Conservation (phyloP, 2,113 vertebrate species). For the Oostethus manadensis region DNA sequence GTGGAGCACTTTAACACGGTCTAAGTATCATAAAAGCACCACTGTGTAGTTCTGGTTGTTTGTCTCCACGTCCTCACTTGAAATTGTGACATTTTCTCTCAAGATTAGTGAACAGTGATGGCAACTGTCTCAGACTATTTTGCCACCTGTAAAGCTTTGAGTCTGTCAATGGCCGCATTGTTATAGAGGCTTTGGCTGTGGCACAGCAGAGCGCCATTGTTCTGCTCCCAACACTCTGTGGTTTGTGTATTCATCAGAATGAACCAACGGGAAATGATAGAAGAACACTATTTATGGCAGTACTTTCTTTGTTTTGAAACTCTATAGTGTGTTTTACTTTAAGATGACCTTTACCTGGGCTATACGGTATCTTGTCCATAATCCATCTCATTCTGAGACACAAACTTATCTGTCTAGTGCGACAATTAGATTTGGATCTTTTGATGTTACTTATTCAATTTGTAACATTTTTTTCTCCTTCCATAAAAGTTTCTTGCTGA, state of each 20-base stretch:
- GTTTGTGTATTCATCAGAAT: conserved; percentile 36
- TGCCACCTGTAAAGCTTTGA: conserved; percentile 6
- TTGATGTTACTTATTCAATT: too few species aligned
- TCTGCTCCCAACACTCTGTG: conserved; percentile 39
- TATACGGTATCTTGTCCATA: too few species aligned
- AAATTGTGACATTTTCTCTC: neutral
- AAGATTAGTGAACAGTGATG: neutral
- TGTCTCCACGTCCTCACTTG: neutral
- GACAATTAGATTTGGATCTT: neutral
- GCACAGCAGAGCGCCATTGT: conserved; percentile 57
- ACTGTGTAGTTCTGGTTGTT: neutral
- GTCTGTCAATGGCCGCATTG: conserved; percentile 43
- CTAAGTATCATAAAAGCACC: too few species aligned
- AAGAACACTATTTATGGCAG: conserved; percentile 5
- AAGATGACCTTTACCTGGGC: conserved; percentile 11
- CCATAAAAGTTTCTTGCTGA: too few species aligned
- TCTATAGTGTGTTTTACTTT: neutral
- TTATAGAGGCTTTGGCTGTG: conserved; percentile 27
- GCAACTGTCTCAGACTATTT: conserved; percentile 1
- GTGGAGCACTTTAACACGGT: too few species aligned
- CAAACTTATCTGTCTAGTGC: neutral
- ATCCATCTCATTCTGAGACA: neutral
- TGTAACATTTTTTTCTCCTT: too few species aligned
- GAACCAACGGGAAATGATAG: conserved; percentile 38
- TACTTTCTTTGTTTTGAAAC: conserved; percentile 18